Percentiles rank a stretch among this genome's conserved stretches.
Conservation (phyloP, 2,888 invertebrate genomes). For the Toxonevra muliebris region DNA sequence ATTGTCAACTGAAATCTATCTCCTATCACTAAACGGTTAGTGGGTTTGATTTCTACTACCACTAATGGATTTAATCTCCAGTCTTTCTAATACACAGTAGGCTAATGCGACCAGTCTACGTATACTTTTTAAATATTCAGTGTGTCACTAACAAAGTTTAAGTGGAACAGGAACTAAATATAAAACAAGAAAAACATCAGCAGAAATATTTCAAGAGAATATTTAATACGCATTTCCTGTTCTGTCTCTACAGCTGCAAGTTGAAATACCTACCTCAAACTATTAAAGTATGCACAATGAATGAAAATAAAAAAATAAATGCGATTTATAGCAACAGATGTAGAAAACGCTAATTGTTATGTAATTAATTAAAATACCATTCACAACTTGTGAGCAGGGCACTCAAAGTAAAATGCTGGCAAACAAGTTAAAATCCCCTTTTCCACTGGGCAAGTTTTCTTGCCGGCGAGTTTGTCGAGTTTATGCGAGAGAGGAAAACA, state of each 20-base stretch:
- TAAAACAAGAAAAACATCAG: background rate
- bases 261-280: background rate
- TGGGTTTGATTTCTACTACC: too few species aligned
- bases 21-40: too few species aligned
- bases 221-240: constrained; percentile 13
- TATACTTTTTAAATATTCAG: background rate
- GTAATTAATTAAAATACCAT: constrained; percentile 40
- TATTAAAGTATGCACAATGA: background rate
- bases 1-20: too few species aligned
- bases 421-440: constrained; percentile 1
- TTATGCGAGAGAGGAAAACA: too few species aligned
- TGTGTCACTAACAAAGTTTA: background rate
- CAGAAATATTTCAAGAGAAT: background rate
- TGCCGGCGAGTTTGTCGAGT: too few species aligned
- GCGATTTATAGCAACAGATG: constrained; percentile 2
- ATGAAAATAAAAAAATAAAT: background rate
- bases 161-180: too few species aligned
- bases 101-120: background rate
- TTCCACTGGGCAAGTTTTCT: too few species aligned
- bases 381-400: constrained; percentile 28
- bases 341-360: constrained; percentile 35
- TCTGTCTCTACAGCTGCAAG: background rate
- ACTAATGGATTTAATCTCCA: too few species aligned
- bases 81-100: background rate
- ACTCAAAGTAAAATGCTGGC: background rate